Evolutionary conservation across 1,140 invertebrate species (phyloP).

Genomic region (Triops cancriformis): DNA sequence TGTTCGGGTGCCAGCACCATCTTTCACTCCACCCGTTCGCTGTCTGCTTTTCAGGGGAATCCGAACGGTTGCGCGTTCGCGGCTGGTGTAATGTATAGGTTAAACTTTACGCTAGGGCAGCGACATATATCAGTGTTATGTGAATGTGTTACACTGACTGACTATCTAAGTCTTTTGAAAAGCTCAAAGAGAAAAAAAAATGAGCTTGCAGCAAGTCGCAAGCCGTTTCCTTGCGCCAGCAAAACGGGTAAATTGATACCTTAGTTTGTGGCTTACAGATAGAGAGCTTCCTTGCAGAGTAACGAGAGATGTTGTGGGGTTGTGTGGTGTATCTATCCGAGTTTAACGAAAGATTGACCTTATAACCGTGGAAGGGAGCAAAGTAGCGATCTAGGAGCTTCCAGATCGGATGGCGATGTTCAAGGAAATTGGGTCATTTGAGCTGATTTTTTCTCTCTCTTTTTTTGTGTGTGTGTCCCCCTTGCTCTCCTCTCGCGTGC

Average conservation of each 20-base stretch:
- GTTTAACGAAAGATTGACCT: constrained; percentile 7
- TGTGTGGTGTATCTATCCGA: constrained; percentile 1
- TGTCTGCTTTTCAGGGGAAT: neutral
- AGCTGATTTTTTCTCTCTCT: neutral
- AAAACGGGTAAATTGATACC: constrained; percentile 14
- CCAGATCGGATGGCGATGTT: constrained; percentile 8
- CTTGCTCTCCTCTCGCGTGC: neutral
- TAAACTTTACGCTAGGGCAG: neutral
- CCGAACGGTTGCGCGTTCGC: neutral
- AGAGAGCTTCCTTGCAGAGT: constrained; percentile 12
- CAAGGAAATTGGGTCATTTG: constrained; percentile 5
- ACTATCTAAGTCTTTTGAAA: neutral
- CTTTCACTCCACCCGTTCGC: neutral
- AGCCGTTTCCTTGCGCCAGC: neutral
- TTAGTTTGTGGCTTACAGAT: neutral
- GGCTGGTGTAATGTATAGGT: neutral
- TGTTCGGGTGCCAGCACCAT: neutral
- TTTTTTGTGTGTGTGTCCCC: too few species aligned
- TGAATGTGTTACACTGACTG: neutral
- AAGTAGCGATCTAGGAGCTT: neutral
- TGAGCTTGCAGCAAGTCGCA: neutral
- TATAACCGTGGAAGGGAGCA: neutral
- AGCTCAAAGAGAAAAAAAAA: neutral
- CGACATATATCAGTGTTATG: neutral
- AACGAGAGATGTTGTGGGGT: constrained; percentile 2